Evolutionary conservation across 2,888 invertebrate genomes (phyloP).

Genomic region (Ashinkailepas kermadecensis): DNA sequence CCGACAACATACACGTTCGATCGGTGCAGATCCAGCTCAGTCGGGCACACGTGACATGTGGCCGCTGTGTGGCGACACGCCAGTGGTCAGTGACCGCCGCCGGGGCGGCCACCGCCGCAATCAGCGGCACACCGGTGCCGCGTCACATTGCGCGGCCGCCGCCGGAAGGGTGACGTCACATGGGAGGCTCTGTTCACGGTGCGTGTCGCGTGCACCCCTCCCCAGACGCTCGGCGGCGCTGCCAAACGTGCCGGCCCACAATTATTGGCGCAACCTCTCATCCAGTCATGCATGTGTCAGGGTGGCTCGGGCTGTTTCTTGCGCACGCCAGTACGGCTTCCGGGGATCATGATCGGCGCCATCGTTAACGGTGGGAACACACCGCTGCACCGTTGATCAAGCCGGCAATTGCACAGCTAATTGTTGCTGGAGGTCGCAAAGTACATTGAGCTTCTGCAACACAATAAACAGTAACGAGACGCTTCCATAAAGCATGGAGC

Average conservation of each 20-base stretch:
- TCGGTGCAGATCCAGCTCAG: too few species aligned
- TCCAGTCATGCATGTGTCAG: background rate
- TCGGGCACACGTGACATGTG: too few species aligned
- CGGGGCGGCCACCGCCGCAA: background rate
- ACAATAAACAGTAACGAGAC: too few species aligned
- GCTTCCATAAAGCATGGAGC: too few species aligned
- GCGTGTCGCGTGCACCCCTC: background rate
- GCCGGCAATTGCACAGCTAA: background rate
- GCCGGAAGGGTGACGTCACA: background rate
- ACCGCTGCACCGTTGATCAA: background rate
- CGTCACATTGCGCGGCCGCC: background rate
- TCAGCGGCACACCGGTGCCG: background rate
- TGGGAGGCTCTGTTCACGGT: background rate
- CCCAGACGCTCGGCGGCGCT: too few species aligned
- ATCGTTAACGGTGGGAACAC: background rate
- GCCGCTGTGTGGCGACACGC: too few species aligned
- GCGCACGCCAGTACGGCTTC: background rate
- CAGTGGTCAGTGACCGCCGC: background rate
- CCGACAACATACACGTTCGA: too few species aligned
- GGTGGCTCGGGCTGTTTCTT: background rate
- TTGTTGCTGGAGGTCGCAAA: background rate
- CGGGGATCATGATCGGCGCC: background rate
- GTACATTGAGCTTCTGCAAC: too few species aligned
- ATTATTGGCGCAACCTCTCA: background rate
- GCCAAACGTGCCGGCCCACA: too few species aligned